Base-by-base conservation (phyloP, 2,888 invertebrate species). In the Amphipoea oculea region DNA sequence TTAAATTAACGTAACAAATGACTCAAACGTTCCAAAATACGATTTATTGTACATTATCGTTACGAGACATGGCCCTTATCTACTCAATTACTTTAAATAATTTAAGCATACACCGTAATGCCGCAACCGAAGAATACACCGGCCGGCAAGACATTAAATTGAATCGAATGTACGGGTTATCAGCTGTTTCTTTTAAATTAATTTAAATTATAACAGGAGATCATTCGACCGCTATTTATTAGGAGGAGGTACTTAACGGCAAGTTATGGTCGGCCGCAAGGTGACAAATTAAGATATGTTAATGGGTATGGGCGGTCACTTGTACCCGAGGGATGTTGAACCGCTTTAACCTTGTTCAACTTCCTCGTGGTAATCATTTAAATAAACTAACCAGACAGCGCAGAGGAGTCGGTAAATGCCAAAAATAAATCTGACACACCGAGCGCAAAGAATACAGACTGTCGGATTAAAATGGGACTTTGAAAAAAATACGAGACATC, bases 401-500 rank as follows among this genome's bases (percentile, higher is more conserved):
- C 77, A 79, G 78, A 76, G 73, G 75, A 83, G 84, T 83, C 83
- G 82, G 82, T 89, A 89, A 90, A 92, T 89, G 89, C 84, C 84
- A 89, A 86, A 92, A 90, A 94, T 94, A 94, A 94, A 94, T 94
- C 91, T 91, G 91, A 92, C 88, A 87, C 87, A 89, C 86, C 90
- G 90, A 91, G 91, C 91, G 88, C 91, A 90, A 86, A 89, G 89
- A 87, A 88, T 86, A 86, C 90, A 76, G 63, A 78, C 83, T 84
- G 90, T 89, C 89, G 83, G 92, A 94, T 94, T 94, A 93, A 94
- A 95, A 94, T 92, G 94, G 93, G 91, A 92, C 93, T 93, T 92
- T 89, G 91, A 91, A 92, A 93, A 93, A 95, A 93, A 93, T 95
- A 96, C 93, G 95, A 94, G 93, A 93, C 94, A 93, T 89, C 89